phyloP scores from a whole-genome alignment of 2,888 invertebrate species.

The Drosophila prolongata region DNA sequence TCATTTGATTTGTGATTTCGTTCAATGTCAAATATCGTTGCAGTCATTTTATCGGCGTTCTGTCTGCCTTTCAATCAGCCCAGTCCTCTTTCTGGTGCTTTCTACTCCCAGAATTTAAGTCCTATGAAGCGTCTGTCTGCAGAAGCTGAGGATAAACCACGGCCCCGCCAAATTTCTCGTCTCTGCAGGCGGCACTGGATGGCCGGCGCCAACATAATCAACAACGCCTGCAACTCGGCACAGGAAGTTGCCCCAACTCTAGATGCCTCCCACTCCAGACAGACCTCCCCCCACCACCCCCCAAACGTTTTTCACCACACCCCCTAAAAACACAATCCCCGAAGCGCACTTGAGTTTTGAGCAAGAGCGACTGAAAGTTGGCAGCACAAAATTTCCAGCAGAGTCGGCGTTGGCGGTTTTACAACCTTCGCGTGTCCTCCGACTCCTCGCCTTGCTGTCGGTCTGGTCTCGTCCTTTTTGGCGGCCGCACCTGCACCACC shows the following conservation, averaged over 20 bases:
- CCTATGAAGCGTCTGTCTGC: constrained; percentile 23
- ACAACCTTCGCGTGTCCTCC: constrained; percentile 73
- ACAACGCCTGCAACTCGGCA: constrained; percentile 52
- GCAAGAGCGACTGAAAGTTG: constrained; percentile 73
- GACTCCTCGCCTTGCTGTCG: constrained; percentile 20
- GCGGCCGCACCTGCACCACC: constrained; percentile 7
- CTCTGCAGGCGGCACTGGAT: constrained; percentile 54
- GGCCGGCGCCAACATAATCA: constrained; percentile 78
- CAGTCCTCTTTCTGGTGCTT: not conserved
- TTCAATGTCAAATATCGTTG: not conserved
- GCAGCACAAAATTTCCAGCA: constrained; percentile 68
- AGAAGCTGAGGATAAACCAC: constrained; percentile 20
- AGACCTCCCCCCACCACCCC: not conserved
- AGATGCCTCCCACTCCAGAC: not conserved
- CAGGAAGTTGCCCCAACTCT: constrained; percentile 11
- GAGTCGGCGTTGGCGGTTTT: constrained; percentile 75
- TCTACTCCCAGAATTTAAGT: constrained; percentile 2
- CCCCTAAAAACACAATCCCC: constrained; percentile 55
- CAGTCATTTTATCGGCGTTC: not conserved
- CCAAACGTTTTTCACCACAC: not conserved
- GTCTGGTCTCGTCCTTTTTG: constrained; percentile 28
- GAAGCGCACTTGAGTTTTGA: constrained; percentile 75
- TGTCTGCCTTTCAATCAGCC: constrained; percentile 3
- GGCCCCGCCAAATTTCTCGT: constrained; percentile 18
- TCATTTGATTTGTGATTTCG: not conserved